Conservation (phyloP, 2,113 vertebrate species). For the Ellobius talpinus region DNA sequence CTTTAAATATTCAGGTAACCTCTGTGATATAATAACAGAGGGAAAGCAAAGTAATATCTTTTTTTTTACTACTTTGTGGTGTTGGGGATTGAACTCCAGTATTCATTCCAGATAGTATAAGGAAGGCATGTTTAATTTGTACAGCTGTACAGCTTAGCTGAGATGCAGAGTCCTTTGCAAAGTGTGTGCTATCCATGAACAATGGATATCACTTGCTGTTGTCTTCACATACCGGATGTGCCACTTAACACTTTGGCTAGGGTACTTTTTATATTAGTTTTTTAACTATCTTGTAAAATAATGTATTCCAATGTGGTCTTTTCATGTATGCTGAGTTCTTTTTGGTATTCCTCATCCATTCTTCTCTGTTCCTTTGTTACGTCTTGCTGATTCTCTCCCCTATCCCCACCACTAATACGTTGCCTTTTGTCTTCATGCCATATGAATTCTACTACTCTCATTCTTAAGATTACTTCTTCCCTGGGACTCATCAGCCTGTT, state of each 20-base stretch:
- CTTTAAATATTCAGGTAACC: background rate
- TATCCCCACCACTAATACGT: too few relatives aligned
- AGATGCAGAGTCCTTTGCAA: background rate
- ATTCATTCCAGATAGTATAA: background rate
- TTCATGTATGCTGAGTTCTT: background rate
- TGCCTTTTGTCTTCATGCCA: background rate
- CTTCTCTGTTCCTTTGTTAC: background rate
- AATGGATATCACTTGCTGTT: background rate
- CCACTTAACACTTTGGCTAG: background rate
- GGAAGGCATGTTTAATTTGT: background rate
- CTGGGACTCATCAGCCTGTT: background rate
- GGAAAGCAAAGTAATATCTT: background rate
- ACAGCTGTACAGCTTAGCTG: background rate
- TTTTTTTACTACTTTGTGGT: background rate
- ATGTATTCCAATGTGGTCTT: background rate
- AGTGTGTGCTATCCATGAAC: background rate
- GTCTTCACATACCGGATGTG: background rate
- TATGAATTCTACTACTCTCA: background rate
- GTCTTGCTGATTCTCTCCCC: background rate
- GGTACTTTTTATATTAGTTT: background rate
- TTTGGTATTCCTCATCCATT: background rate
- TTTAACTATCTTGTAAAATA: background rate
- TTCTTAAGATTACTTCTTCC: background rate
- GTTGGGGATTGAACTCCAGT: background rate
- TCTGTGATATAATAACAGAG: background rate